A percentile compares a stretch with the other conserved stretches of the same genome.
phyloP scores from a whole-genome alignment of 2,113 vertebrate genomes.

The Eulemur macaco region DNA sequence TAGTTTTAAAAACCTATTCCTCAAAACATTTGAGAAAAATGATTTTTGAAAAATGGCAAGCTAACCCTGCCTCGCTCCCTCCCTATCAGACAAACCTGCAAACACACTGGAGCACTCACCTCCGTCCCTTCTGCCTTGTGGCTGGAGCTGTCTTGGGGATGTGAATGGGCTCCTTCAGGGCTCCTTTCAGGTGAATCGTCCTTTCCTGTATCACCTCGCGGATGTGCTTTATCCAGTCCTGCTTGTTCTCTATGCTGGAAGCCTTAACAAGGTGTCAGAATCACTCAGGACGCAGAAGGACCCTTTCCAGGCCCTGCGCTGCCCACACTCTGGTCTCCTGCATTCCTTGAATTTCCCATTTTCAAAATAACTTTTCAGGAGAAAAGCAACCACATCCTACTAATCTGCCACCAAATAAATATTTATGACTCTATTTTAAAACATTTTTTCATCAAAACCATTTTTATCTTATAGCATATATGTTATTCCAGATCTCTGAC shows the following conservation, averaged over 20 bases:
- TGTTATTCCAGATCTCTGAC: background rate
- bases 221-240: slow-evolving; percentile 99
- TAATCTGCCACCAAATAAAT: background rate
- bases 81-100: accelerated
- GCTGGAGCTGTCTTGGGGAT: slow-evolving; percentile 94
- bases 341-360: background rate
- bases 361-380: background rate
- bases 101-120: slow-evolving; percentile 78
- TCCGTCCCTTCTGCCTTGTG: slow-evolving; percentile 94
- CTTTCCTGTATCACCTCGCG: slow-evolving; percentile 98
- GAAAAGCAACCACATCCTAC: background rate
- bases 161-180: slow-evolving; percentile 98
- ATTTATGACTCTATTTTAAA: background rate
- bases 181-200: slow-evolving; percentile 97
- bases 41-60: background rate
- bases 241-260: slow-evolving; percentile 99
- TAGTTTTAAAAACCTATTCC: background rate
- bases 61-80: background rate
- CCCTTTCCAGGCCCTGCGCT: background rate
- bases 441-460: background rate
- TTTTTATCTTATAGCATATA: background rate
- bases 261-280: slow-evolving; percentile 84
- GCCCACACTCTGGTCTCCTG: accelerated
- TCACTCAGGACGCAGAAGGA: slow-evolving; percentile 11
- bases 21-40: background rate